phyloP scores from a whole-genome alignment of 2,113 vertebrate genomes.

The Petrocephalus microphthalmus region DNA sequence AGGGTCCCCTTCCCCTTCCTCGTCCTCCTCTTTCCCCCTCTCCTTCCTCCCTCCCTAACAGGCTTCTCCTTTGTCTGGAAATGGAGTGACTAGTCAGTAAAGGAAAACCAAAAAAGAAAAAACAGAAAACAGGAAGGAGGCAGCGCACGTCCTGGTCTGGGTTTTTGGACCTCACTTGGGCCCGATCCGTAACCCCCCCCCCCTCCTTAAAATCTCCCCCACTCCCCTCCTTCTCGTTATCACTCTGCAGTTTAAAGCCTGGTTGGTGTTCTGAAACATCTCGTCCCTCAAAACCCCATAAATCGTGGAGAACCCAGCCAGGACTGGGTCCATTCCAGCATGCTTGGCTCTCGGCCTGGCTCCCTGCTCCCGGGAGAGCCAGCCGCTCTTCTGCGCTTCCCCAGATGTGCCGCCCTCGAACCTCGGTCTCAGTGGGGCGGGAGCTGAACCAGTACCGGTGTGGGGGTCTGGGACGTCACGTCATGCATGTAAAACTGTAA shows the following conservation, averaged over 20 bases:
- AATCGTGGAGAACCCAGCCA: not conserved
- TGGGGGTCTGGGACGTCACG: not conserved
- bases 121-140: not conserved
- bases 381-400: not conserved
- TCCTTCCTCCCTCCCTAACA: not conserved
- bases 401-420: not conserved
- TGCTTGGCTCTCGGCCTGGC: not conserved
- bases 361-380: not conserved
- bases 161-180: slow-evolving; percentile 18
- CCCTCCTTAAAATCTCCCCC: not conserved
- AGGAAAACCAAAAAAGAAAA: slow-evolving; percentile 3
- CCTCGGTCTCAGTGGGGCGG: not conserved
- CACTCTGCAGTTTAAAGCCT: not conserved
- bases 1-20: not conserved
- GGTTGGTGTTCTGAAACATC: not conserved
- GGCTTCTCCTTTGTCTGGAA: slow-evolving; percentile 1
- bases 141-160: not conserved
- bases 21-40: not conserved
- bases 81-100: slow-evolving; percentile 12
- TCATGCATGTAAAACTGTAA: not conserved
- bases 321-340: not conserved
- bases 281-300: not conserved
- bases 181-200: not conserved
- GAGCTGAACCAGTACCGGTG: not conserved
- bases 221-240: not conserved